These are phyloP conservation scores for Moxostoma hubbsi DNA, from an alignment of 2,797 vertebrate species.

Conservation along the genomic window DNA sequence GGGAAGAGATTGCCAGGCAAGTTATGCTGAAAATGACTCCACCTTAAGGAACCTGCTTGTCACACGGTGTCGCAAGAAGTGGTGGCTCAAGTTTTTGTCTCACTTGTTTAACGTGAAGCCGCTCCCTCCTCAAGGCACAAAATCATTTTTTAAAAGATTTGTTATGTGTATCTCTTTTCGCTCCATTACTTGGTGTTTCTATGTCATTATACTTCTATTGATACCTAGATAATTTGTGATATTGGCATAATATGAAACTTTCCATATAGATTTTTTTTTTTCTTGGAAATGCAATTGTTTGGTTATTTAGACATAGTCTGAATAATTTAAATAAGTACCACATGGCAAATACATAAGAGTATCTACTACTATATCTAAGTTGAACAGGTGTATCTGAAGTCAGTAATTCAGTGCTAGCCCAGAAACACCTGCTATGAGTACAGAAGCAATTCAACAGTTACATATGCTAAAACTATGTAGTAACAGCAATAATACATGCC, in stretches of 20 bases:
- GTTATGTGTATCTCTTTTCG: conserved; percentile 8
- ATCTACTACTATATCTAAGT: background rate
- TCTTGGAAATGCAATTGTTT: background rate
- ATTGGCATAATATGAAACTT: background rate
- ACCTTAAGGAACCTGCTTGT: conserved; percentile 78
- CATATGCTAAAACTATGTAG: background rate
- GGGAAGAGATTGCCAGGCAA: conserved; percentile 68
- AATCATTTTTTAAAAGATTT: conserved; percentile 36
- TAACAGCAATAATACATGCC: background rate
- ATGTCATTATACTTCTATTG: background rate
- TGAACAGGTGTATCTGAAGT: conserved; percentile 39
- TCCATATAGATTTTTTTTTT: background rate
- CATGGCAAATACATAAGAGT: background rate
- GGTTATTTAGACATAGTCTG: background rate
- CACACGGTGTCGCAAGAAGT: conserved; percentile 81
- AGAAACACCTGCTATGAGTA: conserved; percentile 21
- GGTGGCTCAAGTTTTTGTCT: conserved; percentile 79
- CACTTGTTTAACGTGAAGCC: conserved; percentile 65
- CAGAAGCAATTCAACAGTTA: conserved; percentile 2
- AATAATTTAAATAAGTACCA: background rate
- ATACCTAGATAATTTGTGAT: background rate
- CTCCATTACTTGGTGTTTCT: background rate
- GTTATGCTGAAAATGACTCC: conserved; percentile 61
- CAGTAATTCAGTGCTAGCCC: background rate
- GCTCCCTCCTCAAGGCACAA: conserved; percentile 70